Conservation (phyloP, 2,888 invertebrate species). For the Cantharis flavilabris region DNA sequence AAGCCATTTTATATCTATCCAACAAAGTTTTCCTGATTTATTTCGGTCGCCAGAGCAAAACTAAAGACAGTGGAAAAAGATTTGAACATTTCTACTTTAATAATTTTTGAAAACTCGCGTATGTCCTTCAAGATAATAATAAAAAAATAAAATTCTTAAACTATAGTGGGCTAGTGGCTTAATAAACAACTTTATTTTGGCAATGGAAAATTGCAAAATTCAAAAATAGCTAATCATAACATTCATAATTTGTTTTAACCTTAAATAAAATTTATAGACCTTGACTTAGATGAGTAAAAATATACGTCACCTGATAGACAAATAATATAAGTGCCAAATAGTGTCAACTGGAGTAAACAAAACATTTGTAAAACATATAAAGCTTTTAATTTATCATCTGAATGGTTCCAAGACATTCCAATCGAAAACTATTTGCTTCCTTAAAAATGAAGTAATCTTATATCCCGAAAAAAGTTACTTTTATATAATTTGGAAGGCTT, state of each 20-base stretch:
- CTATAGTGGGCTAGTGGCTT: not conserved
- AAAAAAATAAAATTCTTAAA: not conserved
- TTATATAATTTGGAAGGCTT: not conserved
- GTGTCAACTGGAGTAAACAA: not conserved
- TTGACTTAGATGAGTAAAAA: not conserved
- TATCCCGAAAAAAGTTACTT: not conserved
- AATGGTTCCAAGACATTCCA: not conserved
- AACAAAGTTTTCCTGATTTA: not conserved
- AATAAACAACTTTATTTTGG: not conserved
- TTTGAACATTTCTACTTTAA: too few relatives aligned
- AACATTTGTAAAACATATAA: not conserved
- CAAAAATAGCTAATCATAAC: not conserved
- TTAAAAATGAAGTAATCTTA: not conserved
- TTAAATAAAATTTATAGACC: not conserved
- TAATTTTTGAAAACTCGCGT: not conserved
- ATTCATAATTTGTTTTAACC: not conserved
- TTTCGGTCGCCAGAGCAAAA: not conserved
- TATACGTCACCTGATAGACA: not conserved
- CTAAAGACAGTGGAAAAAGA: too few relatives aligned
- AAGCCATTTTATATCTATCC: too few relatives aligned
- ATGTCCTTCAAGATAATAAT: not conserved
- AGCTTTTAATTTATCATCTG: not conserved
- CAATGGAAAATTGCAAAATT: not conserved
- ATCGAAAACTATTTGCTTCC: too few relatives aligned
- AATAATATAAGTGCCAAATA: not conserved